phyloP scores from a whole-genome alignment of 37 sponge, comb jelly and placozoan genomes.

The Ephydatia muelleri region DNA sequence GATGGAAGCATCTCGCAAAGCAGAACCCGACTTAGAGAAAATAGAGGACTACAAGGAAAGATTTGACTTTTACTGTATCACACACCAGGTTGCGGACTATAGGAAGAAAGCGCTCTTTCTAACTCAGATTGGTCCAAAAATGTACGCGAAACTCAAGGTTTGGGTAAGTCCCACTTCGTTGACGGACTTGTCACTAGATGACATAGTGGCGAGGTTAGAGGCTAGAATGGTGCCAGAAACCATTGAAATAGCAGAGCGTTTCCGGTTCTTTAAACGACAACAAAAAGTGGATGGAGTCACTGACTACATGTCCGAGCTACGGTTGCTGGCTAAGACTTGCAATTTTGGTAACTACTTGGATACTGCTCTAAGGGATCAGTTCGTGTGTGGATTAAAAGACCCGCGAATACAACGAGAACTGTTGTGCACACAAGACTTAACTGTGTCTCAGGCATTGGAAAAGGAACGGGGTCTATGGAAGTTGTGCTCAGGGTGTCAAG shows the following conservation, averaged over 20 bases:
- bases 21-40: too few species aligned
- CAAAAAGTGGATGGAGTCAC: neutral
- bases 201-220: neutral
- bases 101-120: neutral
- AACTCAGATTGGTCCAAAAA: conserved; percentile 2
- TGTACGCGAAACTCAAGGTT: neutral
- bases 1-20: too few species aligned
- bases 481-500: too few species aligned
- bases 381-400: too few species aligned
- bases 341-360: neutral
- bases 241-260: neutral
- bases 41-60: too few species aligned
- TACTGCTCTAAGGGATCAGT: neutral
- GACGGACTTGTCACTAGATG: neutral
- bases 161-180: conserved; percentile 5
- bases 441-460: too few species aligned
- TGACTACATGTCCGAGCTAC: neutral
- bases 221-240: neutral
- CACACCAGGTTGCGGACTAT: neutral
- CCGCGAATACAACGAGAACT: too few species aligned
- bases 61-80: too few species aligned
- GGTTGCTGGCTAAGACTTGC: neutral
- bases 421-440: too few species aligned
- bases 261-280: neutral
- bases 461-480: too few species aligned